Evolutionary conservation across 2,797 vertebrate genomes (phyloP).

Genomic region (Propithecus perrieri): DNA sequence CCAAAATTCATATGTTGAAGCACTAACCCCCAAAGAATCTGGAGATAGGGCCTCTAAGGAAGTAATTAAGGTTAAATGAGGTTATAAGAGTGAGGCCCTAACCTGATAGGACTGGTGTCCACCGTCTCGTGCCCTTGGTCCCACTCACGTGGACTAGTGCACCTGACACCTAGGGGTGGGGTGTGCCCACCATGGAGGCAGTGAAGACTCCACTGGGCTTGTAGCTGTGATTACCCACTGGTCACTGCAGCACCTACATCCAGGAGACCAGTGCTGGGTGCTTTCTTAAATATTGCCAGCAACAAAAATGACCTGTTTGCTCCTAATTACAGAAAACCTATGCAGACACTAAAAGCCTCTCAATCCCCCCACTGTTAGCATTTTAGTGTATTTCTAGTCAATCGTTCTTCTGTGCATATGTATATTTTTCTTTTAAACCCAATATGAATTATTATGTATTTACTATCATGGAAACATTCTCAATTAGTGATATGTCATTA

Average conservation of each 20-base stretch:
- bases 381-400: background rate
- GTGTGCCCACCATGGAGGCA: background rate
- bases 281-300: background rate
- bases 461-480: background rate
- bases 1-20: background rate
- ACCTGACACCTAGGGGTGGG: fast-evolving
- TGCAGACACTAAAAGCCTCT: background rate
- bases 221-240: background rate
- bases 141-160: too few relatives aligned
- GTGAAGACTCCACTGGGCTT: background rate
- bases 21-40: background rate
- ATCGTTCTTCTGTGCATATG: background rate
- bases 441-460: background rate
- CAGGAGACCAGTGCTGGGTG: background rate
- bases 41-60: background rate
- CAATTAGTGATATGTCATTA: background rate
- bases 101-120: background rate
- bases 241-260: background rate
- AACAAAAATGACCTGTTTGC: background rate
- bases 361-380: background rate
- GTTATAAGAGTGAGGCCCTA: background rate
- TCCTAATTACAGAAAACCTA: background rate
- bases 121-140: background rate
- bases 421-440: background rate
- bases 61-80: background rate